Evolutionary conservation across 2,113 vertebrate species (phyloP), one percentile per base, ranked within the genome.

Genomic region (Astur gentilis): DNA sequence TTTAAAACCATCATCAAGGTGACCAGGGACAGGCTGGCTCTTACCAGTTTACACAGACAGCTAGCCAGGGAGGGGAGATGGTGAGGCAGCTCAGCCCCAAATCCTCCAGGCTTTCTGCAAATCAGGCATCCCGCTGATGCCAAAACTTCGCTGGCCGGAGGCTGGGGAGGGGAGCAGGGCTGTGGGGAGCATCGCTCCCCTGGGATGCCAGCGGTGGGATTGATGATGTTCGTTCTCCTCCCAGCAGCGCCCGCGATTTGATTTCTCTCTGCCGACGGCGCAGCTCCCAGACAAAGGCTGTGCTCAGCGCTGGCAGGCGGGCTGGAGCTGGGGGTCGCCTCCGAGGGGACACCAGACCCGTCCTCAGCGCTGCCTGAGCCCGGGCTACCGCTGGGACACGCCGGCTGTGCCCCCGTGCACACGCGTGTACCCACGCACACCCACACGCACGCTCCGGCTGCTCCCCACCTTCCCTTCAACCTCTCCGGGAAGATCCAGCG

Each of bases 251-350:
- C 85, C 4, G 71, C 66, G 6, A 73, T 86, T 60, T 25, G 65
- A 54, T 89, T 82, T 38, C 84, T 78, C 40, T n/a, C 66, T 26
- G 83, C 93, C 49, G 13, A 52, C 79, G 5, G 84, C 52, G 1
- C 64, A 38, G 94, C 90, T 79, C 70, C 50, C 87, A 91, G 31
- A 87, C 93, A 90, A 93, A 92, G 79, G 72, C 75, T 86, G 75
- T 10, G 69, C 82, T 83, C 75, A 12, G 50, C 29, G 5, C 58
- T 61, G 38, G 11, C 13, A 7, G 40, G 14, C 3, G 23, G 72
- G 73, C 93, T 75, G 86, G 29, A 42, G 32, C 57, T 6, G 73
- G 19, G 15, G 64, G 2, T 58, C 17, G 0, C 32, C 32, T n/a
- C 52, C 5, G 6, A 36, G 52, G 72, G 45, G 61, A 49, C 58